Conservation (phyloP, 2,888 invertebrate species). For the Drosophila fulvimacula region DNA sequence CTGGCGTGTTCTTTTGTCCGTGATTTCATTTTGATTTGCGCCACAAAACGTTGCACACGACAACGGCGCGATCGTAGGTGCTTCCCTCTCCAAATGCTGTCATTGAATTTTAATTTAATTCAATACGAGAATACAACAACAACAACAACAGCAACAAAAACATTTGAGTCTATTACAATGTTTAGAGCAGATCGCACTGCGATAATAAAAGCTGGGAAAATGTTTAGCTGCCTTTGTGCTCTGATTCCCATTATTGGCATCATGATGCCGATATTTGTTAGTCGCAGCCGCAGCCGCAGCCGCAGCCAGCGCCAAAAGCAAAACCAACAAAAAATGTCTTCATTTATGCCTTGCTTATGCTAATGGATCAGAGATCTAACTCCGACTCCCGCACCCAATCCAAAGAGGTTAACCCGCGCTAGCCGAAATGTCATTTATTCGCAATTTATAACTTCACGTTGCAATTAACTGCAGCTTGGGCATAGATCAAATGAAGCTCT, state of each 20-base stretch:
- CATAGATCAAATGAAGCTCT: too few species aligned
- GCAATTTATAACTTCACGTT: slow-evolving; percentile 1
- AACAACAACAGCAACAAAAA: slow-evolving; percentile 32
- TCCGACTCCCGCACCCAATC: background rate
- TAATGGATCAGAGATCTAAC: slow-evolving; percentile 62
- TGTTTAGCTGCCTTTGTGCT: slow-evolving; percentile 66
- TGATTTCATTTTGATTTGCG: slow-evolving; percentile 77
- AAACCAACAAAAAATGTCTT: slow-evolving; percentile 65
- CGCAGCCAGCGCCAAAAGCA: background rate
- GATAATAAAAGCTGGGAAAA: slow-evolving; percentile 79
- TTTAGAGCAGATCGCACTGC: slow-evolving; percentile 61
- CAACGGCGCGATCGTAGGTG: slow-evolving; percentile 70
- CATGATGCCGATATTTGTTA: slow-evolving; percentile 58
- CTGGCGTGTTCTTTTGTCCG: slow-evolving; percentile 72
- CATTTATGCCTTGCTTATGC: slow-evolving; percentile 75
- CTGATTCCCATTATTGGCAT: slow-evolving; percentile 78
- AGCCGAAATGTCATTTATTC: background rate
- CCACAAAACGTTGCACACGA: slow-evolving; percentile 71
- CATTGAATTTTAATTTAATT: slow-evolving; percentile 79
- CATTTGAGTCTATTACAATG: slow-evolving; percentile 66
- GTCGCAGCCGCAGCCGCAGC: slow-evolving; percentile 8
- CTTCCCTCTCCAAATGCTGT: slow-evolving; percentile 50
- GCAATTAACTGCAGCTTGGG: background rate
- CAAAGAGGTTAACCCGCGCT: slow-evolving; percentile 22
- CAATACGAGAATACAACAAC: slow-evolving; percentile 53